Base-by-base conservation (phyloP, 1,140 invertebrate species). In the Andrena cerasifolii region DNA sequence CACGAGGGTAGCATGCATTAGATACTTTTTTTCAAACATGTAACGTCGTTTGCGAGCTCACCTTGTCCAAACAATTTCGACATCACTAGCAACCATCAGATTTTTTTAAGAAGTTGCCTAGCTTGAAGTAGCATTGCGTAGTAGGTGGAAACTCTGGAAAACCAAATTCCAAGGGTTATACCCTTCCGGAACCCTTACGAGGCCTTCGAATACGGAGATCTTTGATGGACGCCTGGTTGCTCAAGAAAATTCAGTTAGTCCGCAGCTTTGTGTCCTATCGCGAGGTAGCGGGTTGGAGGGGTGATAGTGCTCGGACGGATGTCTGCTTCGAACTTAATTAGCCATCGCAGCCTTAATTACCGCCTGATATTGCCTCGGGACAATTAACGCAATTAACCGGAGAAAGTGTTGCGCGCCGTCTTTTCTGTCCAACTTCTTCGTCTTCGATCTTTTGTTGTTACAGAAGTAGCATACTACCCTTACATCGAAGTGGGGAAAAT, bases 201-300 rank as follows among this genome's bases (percentile, higher is more conserved):
- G 40, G 31, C 68, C 78, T 85, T 84, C 83, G 18, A 78, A 73
- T 63, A 49, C 18, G 54, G 10, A 78, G 85, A 92, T 92, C 91
- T 92, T 92, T 91, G 90, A 92, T 92, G 90, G 89, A 90, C 90
- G 86, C 85, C 82, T 85, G 86, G 83, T 88, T 91, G 90, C 91
- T 91, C 90, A 92, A 93, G 92, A 93, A 93, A 93, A 93, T 92
- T 92, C 86, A 92, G 90, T 93, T 93, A 92, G 89, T 89, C 88
- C 85, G 86, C 84, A 90, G 89, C 90, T 92, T 92, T 91, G 90
- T 91, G 89, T 90, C 90, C 89, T 90, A 86, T 85, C 77, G 78
- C 76, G 84, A 83, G 78, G 79, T 80, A 82, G 82, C 3, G 87
- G 82, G 84, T 86, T 86, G 88, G 74, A 86, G 63, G 79, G 81